Conservation (phyloP, 1,140 invertebrate genomes). For the Bombus confusus region DNA sequence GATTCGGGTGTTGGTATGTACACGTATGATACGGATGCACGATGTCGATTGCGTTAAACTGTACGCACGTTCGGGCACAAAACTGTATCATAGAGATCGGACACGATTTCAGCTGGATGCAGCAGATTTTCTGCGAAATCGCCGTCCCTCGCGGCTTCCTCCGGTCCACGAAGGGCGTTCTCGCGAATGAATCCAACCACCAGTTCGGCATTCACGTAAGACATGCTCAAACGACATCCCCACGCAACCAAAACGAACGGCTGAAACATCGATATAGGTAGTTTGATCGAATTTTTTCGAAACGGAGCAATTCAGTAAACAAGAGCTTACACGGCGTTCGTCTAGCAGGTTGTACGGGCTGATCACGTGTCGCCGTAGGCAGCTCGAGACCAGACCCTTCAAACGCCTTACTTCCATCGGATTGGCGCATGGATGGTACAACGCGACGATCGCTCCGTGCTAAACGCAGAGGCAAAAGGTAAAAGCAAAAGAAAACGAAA, state of each 20-base stretch:
- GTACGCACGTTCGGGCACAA: constrained; percentile 80
- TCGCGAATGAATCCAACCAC: constrained; percentile 86
- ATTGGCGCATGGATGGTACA: constrained; percentile 95
- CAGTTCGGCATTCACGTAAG: constrained; percentile 84
- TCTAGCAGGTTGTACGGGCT: constrained; percentile 87
- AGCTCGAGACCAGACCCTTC: constrained; percentile 86
- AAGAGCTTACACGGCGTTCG: constrained; percentile 83
- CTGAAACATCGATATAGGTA: constrained; percentile 79
- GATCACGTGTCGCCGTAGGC: constrained; percentile 91
- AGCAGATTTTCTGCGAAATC: constrained; percentile 85
- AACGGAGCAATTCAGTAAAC: not conserved
- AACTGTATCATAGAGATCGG: constrained; percentile 80
- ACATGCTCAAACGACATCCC: constrained; percentile 90
- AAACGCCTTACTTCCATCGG: constrained; percentile 85
- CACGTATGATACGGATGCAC: not conserved
- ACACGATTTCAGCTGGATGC: constrained; percentile 82
- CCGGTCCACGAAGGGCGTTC: constrained; percentile 86
- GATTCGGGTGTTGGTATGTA: not conserved
- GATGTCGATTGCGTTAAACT: not conserved
- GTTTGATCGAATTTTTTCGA: not conserved
- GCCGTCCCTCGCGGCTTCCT: constrained; percentile 85
- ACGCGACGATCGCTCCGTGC: constrained; percentile 92
- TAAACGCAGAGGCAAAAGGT: constrained; percentile 71
- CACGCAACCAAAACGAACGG: constrained; percentile 90
- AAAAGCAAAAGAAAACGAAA: not conserved